Conservation (phyloP, 2,888 invertebrate species). For the Nemapogon koenigi region DNA sequence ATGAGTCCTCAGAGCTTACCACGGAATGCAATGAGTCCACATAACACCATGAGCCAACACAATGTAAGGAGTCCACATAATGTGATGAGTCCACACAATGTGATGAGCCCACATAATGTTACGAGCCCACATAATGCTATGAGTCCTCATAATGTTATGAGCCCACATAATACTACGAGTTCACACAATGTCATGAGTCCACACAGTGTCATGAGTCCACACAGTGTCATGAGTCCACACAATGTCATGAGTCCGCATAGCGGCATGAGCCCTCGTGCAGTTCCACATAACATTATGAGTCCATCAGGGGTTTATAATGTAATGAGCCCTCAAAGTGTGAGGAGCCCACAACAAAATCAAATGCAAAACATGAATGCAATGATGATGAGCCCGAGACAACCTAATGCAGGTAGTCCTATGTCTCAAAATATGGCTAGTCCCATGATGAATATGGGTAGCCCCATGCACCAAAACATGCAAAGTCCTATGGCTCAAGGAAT, state of each 20-base stretch:
- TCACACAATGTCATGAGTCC: conserved; percentile 58
- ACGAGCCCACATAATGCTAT: conserved; percentile 48
- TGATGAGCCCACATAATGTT: conserved; percentile 30
- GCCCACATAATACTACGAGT: conserved; percentile 51
- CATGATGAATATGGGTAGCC: conserved; percentile 41
- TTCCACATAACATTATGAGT: conserved; percentile 50
- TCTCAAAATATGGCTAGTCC: conserved; percentile 45
- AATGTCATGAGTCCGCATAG: conserved; percentile 22
- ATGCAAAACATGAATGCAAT: conserved; percentile 48
- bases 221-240: conserved; percentile 45
- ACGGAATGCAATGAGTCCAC: conserved; percentile 55
- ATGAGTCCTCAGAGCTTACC: conserved; percentile 53
- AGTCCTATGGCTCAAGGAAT: conserved; percentile 56
- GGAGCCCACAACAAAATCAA: conserved; percentile 48
- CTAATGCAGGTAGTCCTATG: conserved; percentile 35
- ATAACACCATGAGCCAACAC: conserved; percentile 54
- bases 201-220: conserved; percentile 51
- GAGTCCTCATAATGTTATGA: conserved; percentile 51
- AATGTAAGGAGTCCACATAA: conserved; percentile 48
- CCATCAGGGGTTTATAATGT: conserved; percentile 57
- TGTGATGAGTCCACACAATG: conserved; percentile 54
- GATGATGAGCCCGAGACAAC: conserved; percentile 52
- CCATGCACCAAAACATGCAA: conserved; percentile 51
- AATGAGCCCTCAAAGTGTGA: conserved; percentile 58
- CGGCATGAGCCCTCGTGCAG: conserved; percentile 53